Evolutionary conservation across 1,140 invertebrate genomes (phyloP).

Genomic region (Caenorhabditis remanei): DNA sequence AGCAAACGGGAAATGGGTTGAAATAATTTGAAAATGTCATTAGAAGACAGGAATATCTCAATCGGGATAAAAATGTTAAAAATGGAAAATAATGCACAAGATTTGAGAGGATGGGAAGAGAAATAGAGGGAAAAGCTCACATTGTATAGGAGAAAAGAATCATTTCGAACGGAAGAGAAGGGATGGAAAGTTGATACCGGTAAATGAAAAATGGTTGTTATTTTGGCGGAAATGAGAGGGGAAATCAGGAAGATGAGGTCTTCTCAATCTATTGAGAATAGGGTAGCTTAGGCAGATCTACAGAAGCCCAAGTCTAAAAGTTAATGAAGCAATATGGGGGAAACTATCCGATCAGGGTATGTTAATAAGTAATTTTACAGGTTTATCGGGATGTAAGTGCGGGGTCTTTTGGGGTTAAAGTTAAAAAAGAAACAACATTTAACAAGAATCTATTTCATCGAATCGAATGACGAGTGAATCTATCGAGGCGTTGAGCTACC

Average conservation of each 20-base stretch:
- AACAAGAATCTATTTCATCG: constrained; percentile 4
- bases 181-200: neutral
- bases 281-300: constrained; percentile 10
- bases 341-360: neutral
- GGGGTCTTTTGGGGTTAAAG: neutral
- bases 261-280: constrained; percentile 52
- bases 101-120: neutral
- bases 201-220: constrained; percentile 8
- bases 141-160: neutral
- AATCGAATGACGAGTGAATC: neutral
- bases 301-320: neutral
- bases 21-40: neutral
- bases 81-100: neutral
- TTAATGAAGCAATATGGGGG: neutral
- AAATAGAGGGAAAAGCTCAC: constrained; percentile 1
- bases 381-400: neutral
- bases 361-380: constrained; percentile 2
- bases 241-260: neutral
- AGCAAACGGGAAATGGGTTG: neutral
- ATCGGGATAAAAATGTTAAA: neutral
- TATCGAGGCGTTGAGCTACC: neutral
- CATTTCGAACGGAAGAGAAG: neutral
- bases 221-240: neutral
- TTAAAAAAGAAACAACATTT: neutral
- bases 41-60: neutral